These are phyloP conservation scores for Acleris emargana DNA, from an alignment of 2,888 invertebrate species.

Conservation along the genomic window DNA sequence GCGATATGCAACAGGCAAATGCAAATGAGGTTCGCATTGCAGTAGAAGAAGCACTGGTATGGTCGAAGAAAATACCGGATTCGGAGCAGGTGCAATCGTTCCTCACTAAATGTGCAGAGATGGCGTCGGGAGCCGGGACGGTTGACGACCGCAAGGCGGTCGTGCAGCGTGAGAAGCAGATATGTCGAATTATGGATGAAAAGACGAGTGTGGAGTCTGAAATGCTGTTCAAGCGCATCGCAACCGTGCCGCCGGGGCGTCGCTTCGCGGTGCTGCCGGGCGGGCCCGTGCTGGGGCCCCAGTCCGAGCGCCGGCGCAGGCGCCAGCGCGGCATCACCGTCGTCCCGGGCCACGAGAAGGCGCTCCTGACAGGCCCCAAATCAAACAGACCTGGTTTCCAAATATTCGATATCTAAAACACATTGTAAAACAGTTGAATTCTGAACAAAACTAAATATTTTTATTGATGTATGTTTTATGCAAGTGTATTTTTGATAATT, in stretches of 20 bases:
- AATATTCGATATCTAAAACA: slow-evolving; percentile 48
- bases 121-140: slow-evolving; percentile 62
- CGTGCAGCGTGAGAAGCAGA: slow-evolving; percentile 64
- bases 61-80: slow-evolving; percentile 69
- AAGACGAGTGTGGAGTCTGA: slow-evolving; percentile 60
- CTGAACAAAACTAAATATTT: too few species aligned
- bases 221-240: slow-evolving; percentile 73
- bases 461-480: too few species aligned
- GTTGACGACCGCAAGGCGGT: slow-evolving; percentile 71
- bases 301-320: slow-evolving; percentile 59
- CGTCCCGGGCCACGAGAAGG: slow-evolving; percentile 65
- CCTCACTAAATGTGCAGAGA: slow-evolving; percentile 67
- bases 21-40: slow-evolving; percentile 72
- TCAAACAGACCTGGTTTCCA: slow-evolving; percentile 65
- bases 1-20: slow-evolving; percentile 78
- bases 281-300: slow-evolving; percentile 50
- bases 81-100: slow-evolving; percentile 72
- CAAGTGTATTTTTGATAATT: too few species aligned
- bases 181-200: slow-evolving; percentile 64
- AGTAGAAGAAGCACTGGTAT: slow-evolving; percentile 73
- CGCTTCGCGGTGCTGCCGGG: slow-evolving; percentile 69
- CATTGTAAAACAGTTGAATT: too few species aligned
- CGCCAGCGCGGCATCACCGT: slow-evolving; percentile 69
- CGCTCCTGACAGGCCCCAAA: slow-evolving; percentile 60
- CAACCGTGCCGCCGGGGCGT: slow-evolving; percentile 66